Percentiles rank a stretch among this genome's conserved stretches.
Conservation (phyloP, 2,113 vertebrate species). For the Hydropotes inermis region DNA sequence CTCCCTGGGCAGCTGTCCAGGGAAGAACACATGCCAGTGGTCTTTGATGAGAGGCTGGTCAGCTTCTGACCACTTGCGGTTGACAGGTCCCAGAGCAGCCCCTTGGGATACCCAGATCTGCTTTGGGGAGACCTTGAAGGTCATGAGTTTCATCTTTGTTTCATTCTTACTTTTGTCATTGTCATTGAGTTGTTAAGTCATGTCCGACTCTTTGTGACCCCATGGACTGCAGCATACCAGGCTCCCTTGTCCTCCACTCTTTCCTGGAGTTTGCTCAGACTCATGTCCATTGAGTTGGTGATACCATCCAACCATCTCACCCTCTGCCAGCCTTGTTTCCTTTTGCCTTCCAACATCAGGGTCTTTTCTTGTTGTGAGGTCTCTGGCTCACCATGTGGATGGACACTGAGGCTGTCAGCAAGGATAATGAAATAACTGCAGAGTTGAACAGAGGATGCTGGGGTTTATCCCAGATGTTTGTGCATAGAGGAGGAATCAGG, state of each 20-base stretch:
- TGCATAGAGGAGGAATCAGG: not conserved
- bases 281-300: not conserved
- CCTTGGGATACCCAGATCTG: not conserved
- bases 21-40: rapidly evolving
- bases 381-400: not conserved
- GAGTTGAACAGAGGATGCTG: not conserved
- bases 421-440: rapidly evolving
- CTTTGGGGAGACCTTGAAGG: not conserved
- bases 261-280: not conserved
- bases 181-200: not conserved
- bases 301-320: not conserved
- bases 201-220: not conserved
- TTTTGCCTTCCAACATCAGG: not conserved
- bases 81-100: rapidly evolving
- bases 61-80: rapidly evolving
- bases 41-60: not conserved
- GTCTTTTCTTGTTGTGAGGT: not conserved
- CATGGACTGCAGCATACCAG: not conserved
- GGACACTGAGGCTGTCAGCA: not conserved
- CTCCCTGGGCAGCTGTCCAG: not conserved
- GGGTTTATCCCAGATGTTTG: not conserved
- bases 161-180: not conserved
- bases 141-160: rapidly evolving
- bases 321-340: not conserved
- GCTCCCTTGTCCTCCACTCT: not conserved